Evolutionary conservation across 1,140 invertebrate species (phyloP), one percentile per base, ranked within the genome.

Genomic region (Latrodectus geometricus): DNA sequence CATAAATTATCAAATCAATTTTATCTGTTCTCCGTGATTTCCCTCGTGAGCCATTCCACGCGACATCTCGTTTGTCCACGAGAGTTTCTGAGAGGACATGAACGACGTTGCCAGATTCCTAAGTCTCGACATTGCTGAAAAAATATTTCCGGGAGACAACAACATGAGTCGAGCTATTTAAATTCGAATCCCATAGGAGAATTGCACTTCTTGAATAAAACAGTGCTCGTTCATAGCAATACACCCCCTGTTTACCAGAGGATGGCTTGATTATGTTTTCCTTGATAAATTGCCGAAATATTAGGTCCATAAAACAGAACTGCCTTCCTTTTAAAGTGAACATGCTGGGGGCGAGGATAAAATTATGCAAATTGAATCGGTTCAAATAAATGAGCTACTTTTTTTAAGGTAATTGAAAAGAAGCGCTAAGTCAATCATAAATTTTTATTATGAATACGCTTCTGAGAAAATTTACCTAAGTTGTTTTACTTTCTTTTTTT

Each of bases 71-170:
- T 82, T 74, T 48, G 54, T 82, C 70, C 70, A 20, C 73, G 82
- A 68, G 65, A 52, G 9, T 68, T 61, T 54, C 21, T 35, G 65
- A 81, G 79, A 87, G 48, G 8, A 50, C 66, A 52, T 48, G 76
- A 35, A 94, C 93, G 88, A 97, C 91, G 86, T 94, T 91, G 35
- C 96, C 96, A 90, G 94, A 91, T 87, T 96, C 95, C n/a, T 54
- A 23, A 76, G 68, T 56, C n/a, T 52, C 11, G 50, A 82, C 68
- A 56, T 82, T 66, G 9, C 50, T 17, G 21, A n/a, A 15, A 20
- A 35, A n/a, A 54, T 54, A 48, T 20, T n/a, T 12, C 9, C 9
- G n/a, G 54, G 21, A 9, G 20, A 69, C 17, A 69, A 69, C 68
- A 69, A 69, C 68, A 69, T 12, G 21, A 48, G 35, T 48, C 8